Conservation (phyloP, 2,113 vertebrate species). For the Sminthopsis crassicaudata region DNA sequence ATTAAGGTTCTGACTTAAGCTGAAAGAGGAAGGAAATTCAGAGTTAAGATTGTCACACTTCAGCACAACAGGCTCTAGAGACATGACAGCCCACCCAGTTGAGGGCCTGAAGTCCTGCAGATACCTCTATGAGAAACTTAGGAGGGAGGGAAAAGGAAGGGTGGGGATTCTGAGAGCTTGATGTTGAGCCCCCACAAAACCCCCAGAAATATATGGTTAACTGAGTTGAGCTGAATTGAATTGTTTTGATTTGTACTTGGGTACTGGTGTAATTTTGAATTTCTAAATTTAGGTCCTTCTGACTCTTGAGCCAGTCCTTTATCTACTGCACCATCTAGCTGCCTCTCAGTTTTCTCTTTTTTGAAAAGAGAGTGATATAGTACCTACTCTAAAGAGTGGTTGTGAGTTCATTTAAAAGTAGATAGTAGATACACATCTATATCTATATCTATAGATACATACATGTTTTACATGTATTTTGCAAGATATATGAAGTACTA, state of each 20-base stretch:
- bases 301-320: too few species aligned
- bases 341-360: background rate
- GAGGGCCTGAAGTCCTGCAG: background rate
- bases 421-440: too few species aligned
- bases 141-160: background rate
- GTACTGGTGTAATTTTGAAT: background rate
- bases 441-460: background rate
- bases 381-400: background rate
- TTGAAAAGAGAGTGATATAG: background rate
- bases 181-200: background rate
- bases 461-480: background rate
- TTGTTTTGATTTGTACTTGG: background rate
- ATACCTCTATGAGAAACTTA: background rate
- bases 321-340: background rate
- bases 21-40: slow-evolving; percentile 4
- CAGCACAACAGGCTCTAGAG: background rate
- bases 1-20: background rate
- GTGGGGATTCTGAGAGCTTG: background rate
- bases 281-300: background rate
- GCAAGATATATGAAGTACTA: background rate
- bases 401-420: background rate
- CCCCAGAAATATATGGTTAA: background rate
- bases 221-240: background rate
- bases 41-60: background rate
- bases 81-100: background rate